Evolutionary conservation across 1,140 invertebrate species (phyloP).

Genomic region (Hyles euphorbiae): DNA sequence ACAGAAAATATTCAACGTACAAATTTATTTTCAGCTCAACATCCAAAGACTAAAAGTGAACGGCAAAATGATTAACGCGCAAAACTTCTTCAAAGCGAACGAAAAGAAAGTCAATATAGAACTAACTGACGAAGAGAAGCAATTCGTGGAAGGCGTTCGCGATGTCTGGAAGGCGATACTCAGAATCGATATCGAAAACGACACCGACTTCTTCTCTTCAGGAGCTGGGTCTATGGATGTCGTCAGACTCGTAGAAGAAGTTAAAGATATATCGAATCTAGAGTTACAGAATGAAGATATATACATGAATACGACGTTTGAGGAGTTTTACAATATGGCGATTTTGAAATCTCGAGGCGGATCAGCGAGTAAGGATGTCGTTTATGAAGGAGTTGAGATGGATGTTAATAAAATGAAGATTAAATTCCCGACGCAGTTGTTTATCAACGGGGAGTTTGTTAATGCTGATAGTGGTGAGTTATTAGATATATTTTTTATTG

Average conservation of each 20-base stretch:
- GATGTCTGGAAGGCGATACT: constrained; percentile 92
- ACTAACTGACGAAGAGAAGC: constrained; percentile 86
- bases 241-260: constrained; percentile 93
- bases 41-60: constrained; percentile 83
- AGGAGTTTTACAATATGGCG: constrained; percentile 84
- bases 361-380: constrained; percentile 68
- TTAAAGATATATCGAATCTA: constrained; percentile 88
- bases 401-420: constrained; percentile 90
- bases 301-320: constrained; percentile 93
- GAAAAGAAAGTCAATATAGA: constrained; percentile 78
- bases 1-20: constrained; percentile 7
- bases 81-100: constrained; percentile 84
- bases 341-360: constrained; percentile 82
- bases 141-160: constrained; percentile 78
- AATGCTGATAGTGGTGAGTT: constrained; percentile 79
- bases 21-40: constrained; percentile 71
- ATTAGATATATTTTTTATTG: neutral
- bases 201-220: constrained; percentile 93
- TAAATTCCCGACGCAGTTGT: constrained; percentile 90
- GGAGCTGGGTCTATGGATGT: constrained; percentile 98
- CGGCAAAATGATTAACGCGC: constrained; percentile 89
- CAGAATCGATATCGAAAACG: constrained; percentile 83
- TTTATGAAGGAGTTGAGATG: constrained; percentile 85
- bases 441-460: constrained; percentile 94
- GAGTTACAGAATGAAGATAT: constrained; percentile 92